Conservation (phyloP, 2,888 invertebrate species). For the Spodoptera exigua region DNA sequence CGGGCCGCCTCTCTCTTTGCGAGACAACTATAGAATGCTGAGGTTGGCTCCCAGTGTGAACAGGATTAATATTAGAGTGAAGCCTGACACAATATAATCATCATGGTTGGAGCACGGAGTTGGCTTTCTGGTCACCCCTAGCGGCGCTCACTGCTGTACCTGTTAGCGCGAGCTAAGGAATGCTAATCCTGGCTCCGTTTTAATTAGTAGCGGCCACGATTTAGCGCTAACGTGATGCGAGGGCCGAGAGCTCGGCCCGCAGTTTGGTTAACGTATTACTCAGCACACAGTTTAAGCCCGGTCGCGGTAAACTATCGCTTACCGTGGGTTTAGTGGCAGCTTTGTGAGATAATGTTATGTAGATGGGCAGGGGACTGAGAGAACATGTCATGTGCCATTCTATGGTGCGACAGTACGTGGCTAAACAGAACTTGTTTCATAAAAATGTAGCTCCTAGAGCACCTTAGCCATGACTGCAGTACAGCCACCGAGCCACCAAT, state of each 20-base stretch:
- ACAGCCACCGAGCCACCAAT: not conserved
- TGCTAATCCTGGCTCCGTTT: constrained; percentile 40
- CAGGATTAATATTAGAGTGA: too few relatives aligned
- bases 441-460: too few relatives aligned
- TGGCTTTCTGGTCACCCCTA: constrained; percentile 10
- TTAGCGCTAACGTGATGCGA: constrained; percentile 17
- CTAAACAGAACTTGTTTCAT: too few relatives aligned
- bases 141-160: constrained; percentile 8
- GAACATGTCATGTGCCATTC: not conserved
- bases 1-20: too few relatives aligned
- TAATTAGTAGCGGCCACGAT: constrained; percentile 40
- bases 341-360: constrained; percentile 24
- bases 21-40: too few relatives aligned
- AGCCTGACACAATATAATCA: too few relatives aligned
- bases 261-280: constrained; percentile 23
- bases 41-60: too few relatives aligned
- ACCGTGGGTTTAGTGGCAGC: constrained; percentile 17
- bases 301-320: constrained; percentile 12
- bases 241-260: constrained; percentile 5
- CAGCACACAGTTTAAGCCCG: constrained; percentile 26
- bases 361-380: constrained; percentile 16
- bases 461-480: too few relatives aligned
- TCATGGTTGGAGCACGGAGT: not conserved
- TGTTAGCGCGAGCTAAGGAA: constrained; percentile 38
- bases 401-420: not conserved